Evolutionary conservation across 2,113 vertebrate species (phyloP).

Genomic region (Engraulis encrasicolus): DNA sequence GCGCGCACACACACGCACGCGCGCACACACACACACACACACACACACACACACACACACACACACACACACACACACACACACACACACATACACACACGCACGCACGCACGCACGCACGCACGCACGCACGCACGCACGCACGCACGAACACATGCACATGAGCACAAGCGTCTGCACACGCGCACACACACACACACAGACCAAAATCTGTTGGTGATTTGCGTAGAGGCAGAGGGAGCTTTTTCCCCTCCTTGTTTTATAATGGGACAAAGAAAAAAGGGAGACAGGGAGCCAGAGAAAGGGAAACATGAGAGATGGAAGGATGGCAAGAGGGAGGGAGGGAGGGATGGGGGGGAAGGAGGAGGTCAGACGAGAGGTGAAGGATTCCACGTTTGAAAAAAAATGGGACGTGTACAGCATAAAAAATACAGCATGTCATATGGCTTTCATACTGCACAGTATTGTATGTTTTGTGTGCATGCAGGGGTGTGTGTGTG

Average conservation of each 20-base stretch:
- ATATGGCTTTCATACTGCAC: too few species aligned
- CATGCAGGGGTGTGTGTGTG: not conserved
- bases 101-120: too few species aligned
- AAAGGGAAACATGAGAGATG: not conserved
- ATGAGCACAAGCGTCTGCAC: too few species aligned
- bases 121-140: too few species aligned
- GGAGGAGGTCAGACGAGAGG: not conserved
- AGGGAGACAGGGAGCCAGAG: not conserved
- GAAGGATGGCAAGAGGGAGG: not conserved
- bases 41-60: not conserved
- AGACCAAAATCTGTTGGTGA: slow-evolving; percentile 10
- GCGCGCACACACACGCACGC: too few species aligned
- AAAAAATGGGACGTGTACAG: not conserved
- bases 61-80: not conserved
- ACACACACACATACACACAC: not conserved
- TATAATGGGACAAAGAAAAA: not conserved
- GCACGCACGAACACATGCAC: too few species aligned
- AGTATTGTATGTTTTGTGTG: too few species aligned
- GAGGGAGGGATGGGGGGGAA: not conserved
- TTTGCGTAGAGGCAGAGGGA: not conserved
- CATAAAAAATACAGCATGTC: too few species aligned
- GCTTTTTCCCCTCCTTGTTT: not conserved
- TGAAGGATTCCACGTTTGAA: not conserved
- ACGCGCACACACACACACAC: not conserved
- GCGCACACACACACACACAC: slow-evolving; percentile 34